phyloP scores from a whole-genome alignment of 1,140 invertebrate species.

The Lordiphosa clarofinis region DNA sequence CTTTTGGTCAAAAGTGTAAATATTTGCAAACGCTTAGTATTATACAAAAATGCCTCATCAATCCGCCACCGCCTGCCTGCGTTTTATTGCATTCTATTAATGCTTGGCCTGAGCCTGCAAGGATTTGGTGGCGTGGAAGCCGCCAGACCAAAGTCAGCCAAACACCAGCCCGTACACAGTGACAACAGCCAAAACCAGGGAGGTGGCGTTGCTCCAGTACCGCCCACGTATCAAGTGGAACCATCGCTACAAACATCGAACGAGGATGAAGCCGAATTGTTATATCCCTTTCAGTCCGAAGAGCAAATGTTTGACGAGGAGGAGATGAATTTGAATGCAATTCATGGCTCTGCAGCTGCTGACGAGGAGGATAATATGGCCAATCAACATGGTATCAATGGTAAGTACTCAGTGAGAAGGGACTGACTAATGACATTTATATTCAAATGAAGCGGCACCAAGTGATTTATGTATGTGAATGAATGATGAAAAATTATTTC shows the following conservation, averaged over 20 bases:
- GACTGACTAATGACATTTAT: conserved; percentile 60
- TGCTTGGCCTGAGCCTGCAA: conserved; percentile 53
- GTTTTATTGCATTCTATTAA: conserved; percentile 37
- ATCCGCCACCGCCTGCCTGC: conserved; percentile 34
- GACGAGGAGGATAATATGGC: conserved; percentile 58
- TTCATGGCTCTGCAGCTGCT: conserved; percentile 18
- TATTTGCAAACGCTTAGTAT: conserved; percentile 76
- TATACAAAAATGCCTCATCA: conserved; percentile 67
- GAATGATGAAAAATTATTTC: not conserved
- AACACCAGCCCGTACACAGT: conserved; percentile 47
- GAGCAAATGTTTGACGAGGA: conserved; percentile 70
- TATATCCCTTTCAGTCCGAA: conserved; percentile 59
- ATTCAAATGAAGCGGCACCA: conserved; percentile 54
- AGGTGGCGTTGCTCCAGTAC: conserved; percentile 33
- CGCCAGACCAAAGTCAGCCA: conserved; percentile 69
- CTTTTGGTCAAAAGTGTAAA: conserved; percentile 73
- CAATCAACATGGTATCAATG: conserved; percentile 68
- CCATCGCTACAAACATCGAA: conserved; percentile 69
- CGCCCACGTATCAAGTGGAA: conserved; percentile 61
- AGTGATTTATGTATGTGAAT: not conserved
- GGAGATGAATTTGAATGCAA: conserved; percentile 41
- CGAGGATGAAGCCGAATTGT: conserved; percentile 67
- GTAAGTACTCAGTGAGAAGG: conserved; percentile 42
- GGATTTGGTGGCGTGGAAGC: conserved; percentile 49
- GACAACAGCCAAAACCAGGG: conserved; percentile 47